Percentiles rank a stretch among this genome's conserved stretches.
Conservation (phyloP, 2,797 vertebrate genomes). For the Lagocephalus sceleratus region DNA sequence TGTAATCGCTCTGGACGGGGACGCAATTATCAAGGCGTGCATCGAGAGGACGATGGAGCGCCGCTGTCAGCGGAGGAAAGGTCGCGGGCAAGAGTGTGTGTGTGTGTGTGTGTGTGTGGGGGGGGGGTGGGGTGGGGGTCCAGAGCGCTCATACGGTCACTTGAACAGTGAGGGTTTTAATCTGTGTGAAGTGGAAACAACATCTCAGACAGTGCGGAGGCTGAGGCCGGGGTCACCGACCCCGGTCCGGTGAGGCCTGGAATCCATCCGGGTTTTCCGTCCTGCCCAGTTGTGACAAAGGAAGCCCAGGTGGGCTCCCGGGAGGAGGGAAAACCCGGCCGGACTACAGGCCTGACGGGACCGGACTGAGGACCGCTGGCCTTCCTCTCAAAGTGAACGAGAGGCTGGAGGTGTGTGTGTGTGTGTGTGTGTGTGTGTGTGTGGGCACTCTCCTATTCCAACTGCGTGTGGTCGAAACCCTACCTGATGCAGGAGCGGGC, state of each 20-base stretch:
- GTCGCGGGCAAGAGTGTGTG: slow-evolving; percentile 31
- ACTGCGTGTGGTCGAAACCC: slow-evolving; percentile 17
- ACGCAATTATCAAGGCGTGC: background rate
- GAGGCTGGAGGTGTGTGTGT: background rate
- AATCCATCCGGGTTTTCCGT: too few species aligned
- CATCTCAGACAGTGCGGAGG: background rate
- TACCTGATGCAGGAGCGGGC: slow-evolving; percentile 27
- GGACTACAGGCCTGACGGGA: too few species aligned
- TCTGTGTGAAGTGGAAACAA: background rate
- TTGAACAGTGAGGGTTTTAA: background rate
- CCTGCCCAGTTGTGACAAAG: too few species aligned
- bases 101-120: background rate
- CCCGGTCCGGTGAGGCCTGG: too few species aligned
- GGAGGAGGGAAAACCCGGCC: too few species aligned
- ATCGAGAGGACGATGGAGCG: background rate
- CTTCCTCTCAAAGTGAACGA: too few species aligned
- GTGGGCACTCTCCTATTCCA: slow-evolving; percentile 13
- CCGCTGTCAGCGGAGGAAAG: slow-evolving; percentile 29
- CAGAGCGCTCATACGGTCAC: too few species aligned
- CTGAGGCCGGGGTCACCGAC: background rate
- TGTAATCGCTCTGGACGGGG: background rate
- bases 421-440: too few species aligned
- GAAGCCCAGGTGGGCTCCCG: too few species aligned
- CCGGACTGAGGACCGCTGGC: too few species aligned
- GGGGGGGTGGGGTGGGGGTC: slow-evolving; percentile 9